Conservation (phyloP, 2,797 vertebrate genomes). For the Phrynocephalus forsythii region DNA sequence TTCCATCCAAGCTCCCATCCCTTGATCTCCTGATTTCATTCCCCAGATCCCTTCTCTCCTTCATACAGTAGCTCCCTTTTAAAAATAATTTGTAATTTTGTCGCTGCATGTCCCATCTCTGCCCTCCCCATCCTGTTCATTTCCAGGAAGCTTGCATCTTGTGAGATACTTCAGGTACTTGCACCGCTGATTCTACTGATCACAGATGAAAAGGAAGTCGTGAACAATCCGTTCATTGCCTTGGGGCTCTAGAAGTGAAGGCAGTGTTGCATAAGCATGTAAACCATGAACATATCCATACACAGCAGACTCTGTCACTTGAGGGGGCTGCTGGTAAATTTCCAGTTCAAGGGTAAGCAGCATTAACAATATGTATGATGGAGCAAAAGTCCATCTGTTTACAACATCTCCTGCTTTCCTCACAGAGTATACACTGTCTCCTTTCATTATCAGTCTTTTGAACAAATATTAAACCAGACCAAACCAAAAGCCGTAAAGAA, state of each 20-base stretch:
- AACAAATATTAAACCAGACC: background rate
- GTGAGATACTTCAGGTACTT: slow-evolving; percentile 37
- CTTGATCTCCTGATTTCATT: slow-evolving; percentile 24
- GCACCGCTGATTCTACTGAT: slow-evolving; percentile 39
- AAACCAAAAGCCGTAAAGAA: background rate
- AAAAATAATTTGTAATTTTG: slow-evolving; percentile 47
- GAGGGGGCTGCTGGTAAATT: slow-evolving; percentile 19
- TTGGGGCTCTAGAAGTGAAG: background rate
- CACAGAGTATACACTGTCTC: background rate
- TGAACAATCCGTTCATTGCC: background rate
- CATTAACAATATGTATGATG: slow-evolving; percentile 18
- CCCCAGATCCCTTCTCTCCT: slow-evolving; percentile 25
- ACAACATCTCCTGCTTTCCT: background rate
- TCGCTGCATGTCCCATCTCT: slow-evolving; percentile 20
- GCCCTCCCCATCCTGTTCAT: slow-evolving; percentile 17
- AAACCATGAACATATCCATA: background rate
- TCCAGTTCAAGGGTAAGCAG: background rate
- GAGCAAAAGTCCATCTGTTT: background rate
- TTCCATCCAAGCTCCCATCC: slow-evolving; percentile 40
- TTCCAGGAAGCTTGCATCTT: slow-evolving; percentile 29
- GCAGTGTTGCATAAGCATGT: background rate
- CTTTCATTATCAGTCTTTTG: background rate
- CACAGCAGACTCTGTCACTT: background rate
- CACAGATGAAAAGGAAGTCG: background rate
- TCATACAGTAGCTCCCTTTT: slow-evolving; percentile 29